A percentile compares a stretch with the other conserved stretches of the same genome.
Evolutionary conservation across 2,888 invertebrate genomes (phyloP).

Genomic region (Thera obeliscata): DNA sequence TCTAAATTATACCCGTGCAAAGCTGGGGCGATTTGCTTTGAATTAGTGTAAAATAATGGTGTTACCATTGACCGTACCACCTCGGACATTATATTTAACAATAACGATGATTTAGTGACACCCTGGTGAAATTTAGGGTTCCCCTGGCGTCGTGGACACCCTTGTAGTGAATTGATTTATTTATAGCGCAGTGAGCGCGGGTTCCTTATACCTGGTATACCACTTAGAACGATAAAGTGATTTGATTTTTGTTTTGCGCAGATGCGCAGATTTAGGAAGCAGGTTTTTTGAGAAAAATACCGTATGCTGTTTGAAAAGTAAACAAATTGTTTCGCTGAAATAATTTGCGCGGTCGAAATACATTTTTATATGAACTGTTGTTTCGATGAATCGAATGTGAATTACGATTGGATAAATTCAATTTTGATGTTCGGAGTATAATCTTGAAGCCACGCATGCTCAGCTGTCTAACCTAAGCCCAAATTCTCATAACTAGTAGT

Average conservation of each 20-base stretch:
- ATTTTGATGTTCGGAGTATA: not conserved
- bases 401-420: slow-evolving; percentile 1
- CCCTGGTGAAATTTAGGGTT: slow-evolving; percentile 71
- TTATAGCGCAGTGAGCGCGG: slow-evolving; percentile 60
- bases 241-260: slow-evolving; percentile 46
- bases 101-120: slow-evolving; percentile 76
- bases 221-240: slow-evolving; percentile 59
- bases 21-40: slow-evolving; percentile 1
- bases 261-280: slow-evolving; percentile 15
- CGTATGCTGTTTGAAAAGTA: slow-evolving; percentile 2
- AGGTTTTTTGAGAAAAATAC: slow-evolving; percentile 6
- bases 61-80: slow-evolving; percentile 34
- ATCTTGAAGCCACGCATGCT: not conserved
- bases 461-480: not conserved
- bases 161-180: slow-evolving; percentile 76
- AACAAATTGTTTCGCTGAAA: slow-evolving; percentile 17
- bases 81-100: slow-evolving; percentile 60
- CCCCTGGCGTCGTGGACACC: slow-evolving; percentile 73
- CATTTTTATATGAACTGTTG: slow-evolving; percentile 12
- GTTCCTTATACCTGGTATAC: slow-evolving; percentile 63
- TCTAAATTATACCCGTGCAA: too few relatives aligned
- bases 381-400: not conserved
- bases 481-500: not conserved
- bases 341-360: slow-evolving; percentile 9
- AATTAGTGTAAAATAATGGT: slow-evolving; percentile 36